Evolutionary conservation across 1,140 invertebrate species (phyloP).

Genomic region (Trialeurodes vaporariorum): DNA sequence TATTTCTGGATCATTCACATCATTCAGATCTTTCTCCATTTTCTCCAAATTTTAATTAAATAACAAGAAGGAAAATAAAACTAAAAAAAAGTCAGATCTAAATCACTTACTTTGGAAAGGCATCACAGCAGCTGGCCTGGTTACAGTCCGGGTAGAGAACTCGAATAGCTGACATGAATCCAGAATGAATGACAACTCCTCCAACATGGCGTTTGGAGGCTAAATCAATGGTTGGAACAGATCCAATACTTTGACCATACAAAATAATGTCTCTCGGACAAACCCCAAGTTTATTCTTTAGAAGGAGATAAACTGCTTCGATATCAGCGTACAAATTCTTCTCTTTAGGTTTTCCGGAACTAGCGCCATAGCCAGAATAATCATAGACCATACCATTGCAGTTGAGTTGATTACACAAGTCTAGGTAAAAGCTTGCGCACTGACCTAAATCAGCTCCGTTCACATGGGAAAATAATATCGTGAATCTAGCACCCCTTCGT

Average conservation of each 20-base stretch:
- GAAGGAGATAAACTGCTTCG: slow-evolving; percentile 49
- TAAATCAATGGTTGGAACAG: slow-evolving; percentile 55
- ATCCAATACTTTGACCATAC: slow-evolving; percentile 57
- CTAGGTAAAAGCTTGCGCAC: slow-evolving; percentile 57
- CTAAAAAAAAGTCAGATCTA: neutral
- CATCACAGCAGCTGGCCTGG: slow-evolving; percentile 13
- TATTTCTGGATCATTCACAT: too few relatives aligned
- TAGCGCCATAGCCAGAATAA: slow-evolving; percentile 53
- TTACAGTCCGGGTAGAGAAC: slow-evolving; percentile 15
- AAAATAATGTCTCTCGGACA: slow-evolving; percentile 55
- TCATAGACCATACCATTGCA: slow-evolving; percentile 69
- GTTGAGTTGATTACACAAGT: slow-evolving; percentile 50
- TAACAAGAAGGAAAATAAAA: too few relatives aligned
- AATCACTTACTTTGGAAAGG: neutral
- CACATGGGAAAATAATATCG: slow-evolving; percentile 61
- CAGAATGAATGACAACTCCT: slow-evolving; percentile 45
- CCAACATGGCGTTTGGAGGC: slow-evolving; percentile 52
- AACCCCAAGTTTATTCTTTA: slow-evolving; percentile 47
- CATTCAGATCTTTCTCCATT: too few relatives aligned
- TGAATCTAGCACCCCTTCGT: slow-evolving; percentile 44
- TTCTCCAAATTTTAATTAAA: too few relatives aligned
- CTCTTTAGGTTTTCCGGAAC: slow-evolving; percentile 54
- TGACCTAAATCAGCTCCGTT: slow-evolving; percentile 55
- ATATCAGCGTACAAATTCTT: slow-evolving; percentile 67
- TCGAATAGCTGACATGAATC: slow-evolving; percentile 17